Evolutionary conservation across 2,797 vertebrate genomes (phyloP).

Genomic region (Orientallactaga sibirica): DNA sequence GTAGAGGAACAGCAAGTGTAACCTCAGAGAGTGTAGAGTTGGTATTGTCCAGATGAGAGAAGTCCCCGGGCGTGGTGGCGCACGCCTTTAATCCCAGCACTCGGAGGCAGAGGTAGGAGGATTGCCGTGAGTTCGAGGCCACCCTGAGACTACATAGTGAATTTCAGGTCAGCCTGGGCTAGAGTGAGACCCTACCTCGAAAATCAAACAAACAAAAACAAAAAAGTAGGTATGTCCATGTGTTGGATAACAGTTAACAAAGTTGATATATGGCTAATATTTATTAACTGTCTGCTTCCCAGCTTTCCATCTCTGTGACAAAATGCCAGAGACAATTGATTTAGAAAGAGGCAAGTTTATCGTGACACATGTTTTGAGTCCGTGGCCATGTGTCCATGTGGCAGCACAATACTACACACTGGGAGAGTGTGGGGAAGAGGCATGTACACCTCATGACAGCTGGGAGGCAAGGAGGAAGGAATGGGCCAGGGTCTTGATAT

Average conservation of each 20-base stretch:
- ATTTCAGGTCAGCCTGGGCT: no score
- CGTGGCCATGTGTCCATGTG: background rate
- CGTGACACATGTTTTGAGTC: background rate
- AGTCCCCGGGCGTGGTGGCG: background rate
- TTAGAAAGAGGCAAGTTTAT: background rate
- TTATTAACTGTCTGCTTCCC: background rate
- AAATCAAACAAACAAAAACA: no score
- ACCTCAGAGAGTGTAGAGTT: background rate
- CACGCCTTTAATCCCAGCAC: no score
- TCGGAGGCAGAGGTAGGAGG: no score
- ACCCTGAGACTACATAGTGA: no score
- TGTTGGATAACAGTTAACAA: background rate
- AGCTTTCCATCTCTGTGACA: background rate
- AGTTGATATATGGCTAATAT: background rate
- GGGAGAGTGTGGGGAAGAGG: background rate
- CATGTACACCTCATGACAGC: background rate
- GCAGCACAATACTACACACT: background rate
- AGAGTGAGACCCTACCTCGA: no score
- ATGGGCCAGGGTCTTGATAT: background rate
- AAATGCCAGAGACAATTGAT: background rate
- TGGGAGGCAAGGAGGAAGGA: background rate
- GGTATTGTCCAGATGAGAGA: background rate
- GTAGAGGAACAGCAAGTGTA: background rate
- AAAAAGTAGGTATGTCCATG: background rate
- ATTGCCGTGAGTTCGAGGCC: no score